These are phyloP conservation scores for Agapostemon virescens DNA, from an alignment of 2,888 invertebrate genomes.

Conservation along the genomic window DNA sequence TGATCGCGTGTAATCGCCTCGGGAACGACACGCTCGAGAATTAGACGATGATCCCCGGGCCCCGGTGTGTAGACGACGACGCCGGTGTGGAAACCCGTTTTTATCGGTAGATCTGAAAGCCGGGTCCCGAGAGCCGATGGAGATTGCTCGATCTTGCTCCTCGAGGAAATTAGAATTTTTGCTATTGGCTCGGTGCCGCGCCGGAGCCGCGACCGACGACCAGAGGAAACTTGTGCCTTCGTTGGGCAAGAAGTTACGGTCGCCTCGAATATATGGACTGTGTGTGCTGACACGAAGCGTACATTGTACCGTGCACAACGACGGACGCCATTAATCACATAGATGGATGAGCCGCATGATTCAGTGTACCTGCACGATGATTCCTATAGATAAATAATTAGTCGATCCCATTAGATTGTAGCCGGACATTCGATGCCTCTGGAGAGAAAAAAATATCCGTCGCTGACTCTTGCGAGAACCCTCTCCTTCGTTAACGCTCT, in stretches of 20 bases:
- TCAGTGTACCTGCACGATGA: not conserved
- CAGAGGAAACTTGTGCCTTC: constrained; percentile 7
- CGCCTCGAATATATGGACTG: constrained; percentile 6
- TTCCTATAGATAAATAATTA: constrained; percentile 6
- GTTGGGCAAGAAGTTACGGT: constrained; percentile 18
- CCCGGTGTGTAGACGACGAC: constrained; percentile 19
- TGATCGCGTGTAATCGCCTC: constrained; percentile 36
- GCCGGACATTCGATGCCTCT: not conserved
- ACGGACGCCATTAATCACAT: not conserved
- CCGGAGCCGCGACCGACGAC: not conserved
- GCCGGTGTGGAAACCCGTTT: constrained; percentile 44
- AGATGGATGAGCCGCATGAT: constrained; percentile 7
- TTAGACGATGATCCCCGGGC: constrained; percentile 29
- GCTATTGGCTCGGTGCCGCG: constrained; percentile 1
- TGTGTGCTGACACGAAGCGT: constrained; percentile 12
- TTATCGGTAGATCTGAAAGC: constrained; percentile 54
- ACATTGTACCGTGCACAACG: not conserved
- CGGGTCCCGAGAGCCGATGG: constrained; percentile 7
- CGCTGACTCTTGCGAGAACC: not conserved
- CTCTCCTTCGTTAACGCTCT: not conserved
- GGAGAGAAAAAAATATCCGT: not conserved
- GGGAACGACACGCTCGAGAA: constrained; percentile 37
- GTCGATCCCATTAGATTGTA: not conserved
- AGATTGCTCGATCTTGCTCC: constrained; percentile 15
- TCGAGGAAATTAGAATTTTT: constrained; percentile 19